A percentile compares a stretch with the other conserved stretches of the same genome.
These are phyloP conservation scores for Macrotis lagotis DNA, from an alignment of 2,113 vertebrate species.

Conservation along the genomic window DNA sequence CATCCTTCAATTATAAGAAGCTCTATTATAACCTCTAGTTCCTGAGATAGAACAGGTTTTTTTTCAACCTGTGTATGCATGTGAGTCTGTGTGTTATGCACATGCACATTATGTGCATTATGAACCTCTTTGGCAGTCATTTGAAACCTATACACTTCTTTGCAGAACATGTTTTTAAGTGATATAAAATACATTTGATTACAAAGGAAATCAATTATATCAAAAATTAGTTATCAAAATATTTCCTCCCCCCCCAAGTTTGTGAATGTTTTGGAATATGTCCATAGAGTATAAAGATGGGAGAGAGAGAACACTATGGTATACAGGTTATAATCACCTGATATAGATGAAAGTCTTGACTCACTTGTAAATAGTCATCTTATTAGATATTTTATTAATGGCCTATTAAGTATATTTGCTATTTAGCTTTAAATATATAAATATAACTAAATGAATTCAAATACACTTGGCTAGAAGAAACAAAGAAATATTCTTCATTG, in stretches of 20 bases:
- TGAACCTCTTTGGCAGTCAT: background rate
- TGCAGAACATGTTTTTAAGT: background rate
- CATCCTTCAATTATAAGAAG: background rate
- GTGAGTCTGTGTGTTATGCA: background rate
- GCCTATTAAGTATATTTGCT: background rate
- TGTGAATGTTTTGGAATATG: background rate
- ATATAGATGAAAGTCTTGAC: background rate
- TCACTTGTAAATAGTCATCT: background rate
- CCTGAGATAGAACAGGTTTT: background rate
- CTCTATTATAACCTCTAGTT: background rate
- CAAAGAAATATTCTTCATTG: background rate
- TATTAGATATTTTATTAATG: constrained; percentile 6
- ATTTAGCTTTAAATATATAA: background rate
- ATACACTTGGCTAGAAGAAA: background rate
- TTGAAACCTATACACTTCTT: background rate
- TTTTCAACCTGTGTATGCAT: background rate
- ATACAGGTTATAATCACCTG: background rate
- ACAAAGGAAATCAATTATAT: no score
- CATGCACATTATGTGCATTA: background rate
- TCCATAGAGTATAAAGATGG: background rate
- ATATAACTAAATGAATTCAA: background rate
- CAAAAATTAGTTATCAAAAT: background rate
- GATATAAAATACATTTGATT: background rate
- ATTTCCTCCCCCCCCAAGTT: background rate
- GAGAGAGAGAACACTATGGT: background rate